These are phyloP conservation scores for Molorchus minor DNA, from an alignment of 2,888 invertebrate genomes.

Conservation along the genomic window DNA sequence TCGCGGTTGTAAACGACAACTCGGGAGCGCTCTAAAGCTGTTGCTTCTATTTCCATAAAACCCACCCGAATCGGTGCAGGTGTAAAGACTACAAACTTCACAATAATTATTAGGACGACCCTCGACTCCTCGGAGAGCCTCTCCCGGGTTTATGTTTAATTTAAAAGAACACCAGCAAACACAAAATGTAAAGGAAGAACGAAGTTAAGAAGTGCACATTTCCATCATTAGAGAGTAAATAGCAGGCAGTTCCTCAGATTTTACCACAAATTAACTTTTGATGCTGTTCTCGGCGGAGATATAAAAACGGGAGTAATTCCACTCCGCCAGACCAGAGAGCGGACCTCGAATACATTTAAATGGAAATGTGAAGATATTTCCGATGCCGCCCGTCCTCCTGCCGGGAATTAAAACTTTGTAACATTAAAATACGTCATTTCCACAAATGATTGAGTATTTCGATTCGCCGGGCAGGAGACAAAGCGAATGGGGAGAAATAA, in stretches of 20 bases:
- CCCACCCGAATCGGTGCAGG: not conserved
- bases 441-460: slow-evolving; percentile 63
- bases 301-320: slow-evolving; percentile 63
- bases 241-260: slow-evolving; percentile 59
- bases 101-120: not conserved
- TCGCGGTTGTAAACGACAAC: too few species aligned
- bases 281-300: slow-evolving; percentile 63
- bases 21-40: too few species aligned
- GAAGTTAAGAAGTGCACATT: slow-evolving; percentile 52
- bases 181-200: slow-evolving; percentile 54
- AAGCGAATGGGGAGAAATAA: slow-evolving; percentile 59
- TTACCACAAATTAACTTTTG: slow-evolving; percentile 64
- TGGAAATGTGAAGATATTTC: slow-evolving; percentile 61
- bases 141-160: slow-evolving; percentile 20
- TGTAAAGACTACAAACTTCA: slow-evolving; percentile 12
- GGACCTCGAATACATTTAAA: slow-evolving; percentile 61
- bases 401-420: slow-evolving; percentile 60
- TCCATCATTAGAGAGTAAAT: slow-evolving; percentile 61
- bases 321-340: slow-evolving; percentile 41
- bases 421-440: slow-evolving; percentile 63
- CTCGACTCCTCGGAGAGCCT: not conserved
- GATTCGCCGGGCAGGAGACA: slow-evolving; percentile 53
- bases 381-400: slow-evolving; percentile 55
- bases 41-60: not conserved
- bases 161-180: slow-evolving; percentile 52